Base-by-base conservation (phyloP, 2,888 invertebrate species). In the Neoitamus cyanurus region DNA sequence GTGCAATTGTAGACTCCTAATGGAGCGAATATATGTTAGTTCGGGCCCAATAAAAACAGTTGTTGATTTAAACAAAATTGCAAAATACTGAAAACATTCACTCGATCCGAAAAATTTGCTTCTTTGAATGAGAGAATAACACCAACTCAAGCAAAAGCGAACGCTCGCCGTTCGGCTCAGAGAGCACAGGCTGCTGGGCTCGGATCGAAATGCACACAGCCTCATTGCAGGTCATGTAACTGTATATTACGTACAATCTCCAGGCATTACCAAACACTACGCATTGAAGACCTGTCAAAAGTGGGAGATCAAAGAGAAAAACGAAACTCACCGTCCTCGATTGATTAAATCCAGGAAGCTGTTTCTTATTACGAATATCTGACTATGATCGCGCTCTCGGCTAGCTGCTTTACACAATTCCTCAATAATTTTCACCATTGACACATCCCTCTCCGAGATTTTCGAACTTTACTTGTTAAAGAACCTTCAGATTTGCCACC, bases 311-410 rank as follows among this genome's bases (percentile, higher is more conserved):
- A 48, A 78, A 30, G 30, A 82, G 28, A 15, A 69, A 82, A 69
- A 69, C 34, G 36, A 69, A 82, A 82, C 82, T 82, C 69, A 82
- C 82, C 82, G 82, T 82, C 82, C 82, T 82, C 82, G 82, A 69
- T 69, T 68, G 82, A 82, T 69, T 68, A 82, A 82, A 82, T 82
- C 82, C 82, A 82, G 82, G 82, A 82, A 82, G 69, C 69, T 82
- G 69, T 82, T 69, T 69, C 69, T 36, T 36, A 37, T 69, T 36
- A 5, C 9, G 37, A 36, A 31, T 15, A 31, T 80, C 30, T 31
- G 37, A 34, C 58, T 80, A 78, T 78, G 30, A 48, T 31, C 31
- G 37, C 25, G 20, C 6, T 36, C 37, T n/a, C 11, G 42, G 58
- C 42, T 42, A 30, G 2, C n/a, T 42, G 28, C n/a, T 25, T 58